These are phyloP conservation scores for Teleopsis dalmanni DNA, from an alignment of 1,140 invertebrate species.

Conservation along the genomic window DNA sequence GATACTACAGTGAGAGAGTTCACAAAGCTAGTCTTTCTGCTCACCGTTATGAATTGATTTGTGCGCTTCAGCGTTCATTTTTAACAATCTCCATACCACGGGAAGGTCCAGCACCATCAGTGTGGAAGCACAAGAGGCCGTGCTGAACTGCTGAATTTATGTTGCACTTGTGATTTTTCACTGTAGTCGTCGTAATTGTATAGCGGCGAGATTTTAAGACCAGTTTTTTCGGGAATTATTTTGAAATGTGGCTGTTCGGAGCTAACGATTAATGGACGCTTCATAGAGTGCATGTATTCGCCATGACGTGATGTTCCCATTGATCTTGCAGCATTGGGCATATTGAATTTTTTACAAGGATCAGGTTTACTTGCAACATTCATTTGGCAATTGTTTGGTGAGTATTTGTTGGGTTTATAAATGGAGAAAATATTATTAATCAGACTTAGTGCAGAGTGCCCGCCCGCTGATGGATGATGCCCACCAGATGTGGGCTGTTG, in stretches of 20 bases:
- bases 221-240: conserved; percentile 48
- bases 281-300: conserved; percentile 47
- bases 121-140: conserved; percentile 42
- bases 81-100: conserved; percentile 42
- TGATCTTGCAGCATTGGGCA: conserved; percentile 35
- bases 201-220: conserved; percentile 47
- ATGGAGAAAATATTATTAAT: conserved; percentile 47
- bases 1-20: background rate
- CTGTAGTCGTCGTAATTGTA: conserved; percentile 39
- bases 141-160: conserved; percentile 39
- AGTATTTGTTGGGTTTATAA: conserved; percentile 44
- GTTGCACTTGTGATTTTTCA: conserved; percentile 28
- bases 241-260: conserved; percentile 47
- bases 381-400: conserved; percentile 40
- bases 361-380: conserved; percentile 44
- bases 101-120: conserved; percentile 46
- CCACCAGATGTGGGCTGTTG: conserved; percentile 32
- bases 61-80: background rate
- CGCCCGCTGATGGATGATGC: conserved; percentile 30
- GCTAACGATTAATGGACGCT: conserved; percentile 46
- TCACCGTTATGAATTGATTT: background rate
- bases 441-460: conserved; percentile 37
- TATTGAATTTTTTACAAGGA: conserved; percentile 45
- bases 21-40: background rate
- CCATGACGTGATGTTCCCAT: conserved; percentile 22